These are phyloP conservation scores for Cataglyphis cursor DNA, from an alignment of 2,888 invertebrate genomes.

Conservation along the genomic window DNA sequence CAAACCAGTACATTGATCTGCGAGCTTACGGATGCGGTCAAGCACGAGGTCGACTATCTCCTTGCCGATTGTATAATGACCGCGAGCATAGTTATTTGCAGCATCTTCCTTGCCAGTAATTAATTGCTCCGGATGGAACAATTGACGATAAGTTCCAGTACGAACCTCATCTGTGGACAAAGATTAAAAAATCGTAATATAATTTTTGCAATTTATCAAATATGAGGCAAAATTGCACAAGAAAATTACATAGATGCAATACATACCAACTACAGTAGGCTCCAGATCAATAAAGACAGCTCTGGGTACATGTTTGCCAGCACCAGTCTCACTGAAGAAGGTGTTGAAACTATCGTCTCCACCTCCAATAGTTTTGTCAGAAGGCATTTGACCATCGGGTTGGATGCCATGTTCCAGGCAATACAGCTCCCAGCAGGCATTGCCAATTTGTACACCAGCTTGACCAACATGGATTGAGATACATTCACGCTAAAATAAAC, in stretches of 20 bases:
- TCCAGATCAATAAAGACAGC: constrained; percentile 98
- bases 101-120: constrained; percentile 99
- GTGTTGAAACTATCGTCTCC: constrained; percentile 98
- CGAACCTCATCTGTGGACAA: constrained; percentile 92
- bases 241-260: not conserved
- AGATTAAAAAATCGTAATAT: not conserved
- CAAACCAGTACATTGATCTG: constrained; percentile 96
- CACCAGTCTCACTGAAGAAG: constrained; percentile 97
- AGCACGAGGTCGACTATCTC: constrained; percentile 97
- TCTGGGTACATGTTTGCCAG: constrained; percentile 98
- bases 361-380: constrained; percentile 96
- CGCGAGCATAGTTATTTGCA: constrained; percentile 98
- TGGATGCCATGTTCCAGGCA: constrained; percentile 96
- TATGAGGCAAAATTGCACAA: not conserved
- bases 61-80: constrained; percentile 98
- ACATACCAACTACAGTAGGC: constrained; percentile 95
- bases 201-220: not conserved
- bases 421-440: constrained; percentile 96
- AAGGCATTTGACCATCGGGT: constrained; percentile 98
- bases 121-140: constrained; percentile 99
- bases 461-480: constrained; percentile 93
- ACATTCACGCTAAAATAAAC: constrained; percentile 90
- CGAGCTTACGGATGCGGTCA: constrained; percentile 95
- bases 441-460: constrained; percentile 96
- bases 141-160: constrained; percentile 97